These are phyloP conservation scores for Trissoscelio sp. DNA, from an alignment of 2,888 invertebrate genomes.

Conservation along the genomic window DNA sequence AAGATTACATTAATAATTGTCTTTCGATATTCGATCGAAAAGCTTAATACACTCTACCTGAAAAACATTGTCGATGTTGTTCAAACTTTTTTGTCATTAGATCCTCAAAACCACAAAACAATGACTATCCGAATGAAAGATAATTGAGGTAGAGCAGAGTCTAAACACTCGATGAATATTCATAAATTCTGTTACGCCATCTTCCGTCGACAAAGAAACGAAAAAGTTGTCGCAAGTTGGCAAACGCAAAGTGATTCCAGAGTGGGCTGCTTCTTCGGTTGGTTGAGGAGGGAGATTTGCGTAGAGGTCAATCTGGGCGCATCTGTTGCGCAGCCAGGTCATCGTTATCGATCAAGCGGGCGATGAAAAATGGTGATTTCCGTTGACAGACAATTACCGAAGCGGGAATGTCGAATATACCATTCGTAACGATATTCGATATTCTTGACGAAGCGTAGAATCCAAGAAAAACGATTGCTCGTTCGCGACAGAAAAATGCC, in stretches of 20 bases:
- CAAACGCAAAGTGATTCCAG: conserved; percentile 74
- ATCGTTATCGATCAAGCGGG: conserved; percentile 23
- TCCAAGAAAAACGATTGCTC: conserved; percentile 48
- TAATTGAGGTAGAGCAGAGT: too few relatives aligned
- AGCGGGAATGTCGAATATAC: conserved; percentile 26
- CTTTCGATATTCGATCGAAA: conserved; percentile 25
- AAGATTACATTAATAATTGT: conserved; percentile 75
- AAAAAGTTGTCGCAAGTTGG: conserved; percentile 75
- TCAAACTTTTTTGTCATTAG: conserved; percentile 63
- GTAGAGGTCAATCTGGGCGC: conserved; percentile 19
- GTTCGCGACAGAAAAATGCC: conserved; percentile 61
- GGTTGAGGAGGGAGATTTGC: neutral
- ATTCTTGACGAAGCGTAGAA: conserved; percentile 59
- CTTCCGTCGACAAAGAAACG: conserved; percentile 65
- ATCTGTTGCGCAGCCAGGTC: conserved; percentile 43
- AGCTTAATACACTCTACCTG: too few relatives aligned
- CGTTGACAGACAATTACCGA: conserved; percentile 45
- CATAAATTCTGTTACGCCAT: conserved; percentile 70
- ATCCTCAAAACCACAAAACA: too few relatives aligned
- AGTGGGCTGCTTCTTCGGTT: conserved; percentile 71
- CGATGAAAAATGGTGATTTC: conserved; percentile 32
- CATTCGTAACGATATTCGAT: conserved; percentile 40
- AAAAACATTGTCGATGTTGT: too few relatives aligned
- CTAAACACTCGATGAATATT: conserved; percentile 80
- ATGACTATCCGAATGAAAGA: too few relatives aligned